These are phyloP conservation scores for Corythaeola cristata DNA, from an alignment of 2,113 vertebrate genomes.

Conservation along the genomic window DNA sequence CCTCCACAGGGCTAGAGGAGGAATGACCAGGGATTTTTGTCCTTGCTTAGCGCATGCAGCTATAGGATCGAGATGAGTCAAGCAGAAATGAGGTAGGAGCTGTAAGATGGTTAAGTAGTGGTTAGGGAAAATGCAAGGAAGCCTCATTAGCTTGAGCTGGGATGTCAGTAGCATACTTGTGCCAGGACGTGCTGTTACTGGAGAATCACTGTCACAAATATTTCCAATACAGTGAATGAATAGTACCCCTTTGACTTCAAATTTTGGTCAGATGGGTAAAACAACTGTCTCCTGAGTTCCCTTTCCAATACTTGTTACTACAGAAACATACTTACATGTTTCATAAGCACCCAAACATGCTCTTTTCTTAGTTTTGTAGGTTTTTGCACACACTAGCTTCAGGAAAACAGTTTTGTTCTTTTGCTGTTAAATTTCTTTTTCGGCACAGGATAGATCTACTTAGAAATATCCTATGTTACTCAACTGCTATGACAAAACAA, in stretches of 20 bases:
- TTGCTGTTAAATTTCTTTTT: neutral
- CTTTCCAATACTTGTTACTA: neutral
- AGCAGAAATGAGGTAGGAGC: neutral
- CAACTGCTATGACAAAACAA: neutral
- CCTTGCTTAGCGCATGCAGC: neutral
- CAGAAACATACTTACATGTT: neutral
- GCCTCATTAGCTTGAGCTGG: neutral
- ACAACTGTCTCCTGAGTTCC: neutral
- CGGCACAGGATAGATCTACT: neutral
- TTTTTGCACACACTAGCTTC: neutral
- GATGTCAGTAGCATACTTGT: neutral
- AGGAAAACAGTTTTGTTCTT: neutral
- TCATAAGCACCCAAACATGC: neutral
- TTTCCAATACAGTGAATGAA: neutral
- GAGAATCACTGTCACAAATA: neutral
- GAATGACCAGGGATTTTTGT: neutral
- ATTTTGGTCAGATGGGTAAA: neutral
- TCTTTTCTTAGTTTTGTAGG: neutral
- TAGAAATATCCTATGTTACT: neutral
- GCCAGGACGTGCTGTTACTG: neutral
- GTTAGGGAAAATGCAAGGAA: neutral
- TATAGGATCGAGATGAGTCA: accelerated
- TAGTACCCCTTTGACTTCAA: neutral
- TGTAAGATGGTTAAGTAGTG: neutral
- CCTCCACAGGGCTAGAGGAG: neutral